Base-by-base conservation (phyloP, 2,888 invertebrate genomes). In the Synanthedon vespiformis region DNA sequence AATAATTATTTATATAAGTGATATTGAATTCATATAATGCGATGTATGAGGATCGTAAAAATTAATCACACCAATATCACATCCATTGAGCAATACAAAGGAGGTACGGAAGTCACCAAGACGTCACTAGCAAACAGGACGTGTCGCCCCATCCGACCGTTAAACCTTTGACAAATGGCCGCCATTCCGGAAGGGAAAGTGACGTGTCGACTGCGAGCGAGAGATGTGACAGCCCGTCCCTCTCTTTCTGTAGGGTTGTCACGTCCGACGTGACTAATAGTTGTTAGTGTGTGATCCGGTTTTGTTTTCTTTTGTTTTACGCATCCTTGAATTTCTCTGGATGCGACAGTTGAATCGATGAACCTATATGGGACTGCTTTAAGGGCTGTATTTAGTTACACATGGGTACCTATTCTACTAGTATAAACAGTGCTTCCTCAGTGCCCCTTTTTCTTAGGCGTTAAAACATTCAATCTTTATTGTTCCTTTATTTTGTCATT, bases 111-210 rank as follows among this genome's bases (percentile, higher is more conserved):
- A 34, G 40, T 40, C 40, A 56, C 57, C 52, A 53, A 55, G 53
- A 55, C 49, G 52, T 55, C 55, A 57, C 14, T 48, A 52, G 53
- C 50, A 55, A 55, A 55, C 56, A 52, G 54, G 55, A 52, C 51
- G 54, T 51, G 48, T 54, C 60, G 58, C 58, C 67, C 64, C 70
- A 68, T 67, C 58, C 64, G 57, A 60, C 53, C 61, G 59, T 62
- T 67, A 64, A 62, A 65, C 62, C 58, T 63, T 64, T 76, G 77
- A 80, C 79, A 79, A 80, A 80, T 80, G 69, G 69, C 60, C 56
- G 58, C 53, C 57, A 62, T 41, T 64, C 70, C 64, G 67, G 61
- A 65, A 62, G 61, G 68, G 67, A 60, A 54, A 55, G 54, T 57
- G 61, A 72, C 66, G 61, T 61, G 59, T 60, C 59, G 58, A 57